Evolutionary conservation across 2,888 invertebrate genomes (phyloP), one percentile per base, ranked within the genome.

Genomic region (Julus scanicus): DNA sequence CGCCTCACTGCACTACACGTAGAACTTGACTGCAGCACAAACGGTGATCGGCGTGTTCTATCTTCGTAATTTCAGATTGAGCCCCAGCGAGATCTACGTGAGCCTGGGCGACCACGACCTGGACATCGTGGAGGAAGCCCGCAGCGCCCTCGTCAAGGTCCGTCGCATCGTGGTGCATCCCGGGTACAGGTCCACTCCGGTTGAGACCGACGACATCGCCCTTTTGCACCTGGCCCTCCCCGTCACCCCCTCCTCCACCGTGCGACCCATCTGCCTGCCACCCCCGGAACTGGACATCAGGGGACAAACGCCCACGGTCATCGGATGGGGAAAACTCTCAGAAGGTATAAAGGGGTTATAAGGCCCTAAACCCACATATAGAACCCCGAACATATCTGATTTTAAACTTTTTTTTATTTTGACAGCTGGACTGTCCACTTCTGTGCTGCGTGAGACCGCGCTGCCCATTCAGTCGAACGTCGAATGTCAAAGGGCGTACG

Each of bases 261-360:
- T 88, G 20, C 57, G 88, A 13, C 88, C 88, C 9, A n/a, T 88
- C 2, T 88, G 88, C 57, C 83, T 88, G 4, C 88, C 88, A 17
- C 44, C 88, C 9, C 49, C 80, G 2, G 49, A 86, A 17, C n/a
- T 88, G 49, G 71, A 63, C 71, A 57, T 87, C 15, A 6, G 80
- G 3, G 86, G 86, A 6, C 88, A 88, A 49, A 49, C 83, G n/a
- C 88, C 88, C 11, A 88, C 88, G 2, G 88, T 88, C 15, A 48
- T 88, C 48, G 88, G 88, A 80, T 88, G 88, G 88, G 88, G 88
- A 80, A 88, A 88, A 40, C 80, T 88, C 4, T 88, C 88, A n/a
- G 88, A 88, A 88, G 88, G 88, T 88, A 48, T 48, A n/a, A n/a
- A n/a, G n/a, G n/a, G n/a, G n/a, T n/a, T n/a, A n/a, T n/a, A n/a